phyloP scores from a whole-genome alignment of 1,140 invertebrate genomes.

The Atta cephalotes region DNA sequence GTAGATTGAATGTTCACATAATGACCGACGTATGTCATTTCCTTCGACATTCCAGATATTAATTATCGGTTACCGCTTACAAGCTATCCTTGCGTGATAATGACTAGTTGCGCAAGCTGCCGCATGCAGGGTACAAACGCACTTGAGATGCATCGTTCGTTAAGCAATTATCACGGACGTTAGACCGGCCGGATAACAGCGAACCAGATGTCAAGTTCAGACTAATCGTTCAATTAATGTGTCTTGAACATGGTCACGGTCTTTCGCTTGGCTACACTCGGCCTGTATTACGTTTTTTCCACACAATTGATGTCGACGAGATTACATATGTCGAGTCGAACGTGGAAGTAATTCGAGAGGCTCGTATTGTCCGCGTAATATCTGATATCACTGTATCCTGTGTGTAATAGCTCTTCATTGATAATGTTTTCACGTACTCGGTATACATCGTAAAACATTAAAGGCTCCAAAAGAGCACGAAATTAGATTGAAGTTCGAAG shows the following conservation, averaged over 20 bases:
- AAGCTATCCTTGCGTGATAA: slow-evolving; percentile 50
- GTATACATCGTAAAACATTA: neutral
- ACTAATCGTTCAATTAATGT: slow-evolving; percentile 56
- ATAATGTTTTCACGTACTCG: slow-evolving; percentile 18
- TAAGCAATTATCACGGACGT: slow-evolving; percentile 44
- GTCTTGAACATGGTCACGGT: slow-evolving; percentile 55
- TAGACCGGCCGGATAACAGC: slow-evolving; percentile 18
- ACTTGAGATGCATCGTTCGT: slow-evolving; percentile 49
- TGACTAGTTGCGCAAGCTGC: slow-evolving; percentile 40
- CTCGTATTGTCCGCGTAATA: neutral
- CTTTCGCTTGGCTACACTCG: slow-evolving; percentile 10
- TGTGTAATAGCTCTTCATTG: neutral
- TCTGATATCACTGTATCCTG: neutral
- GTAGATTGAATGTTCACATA: neutral
- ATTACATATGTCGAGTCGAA: slow-evolving; percentile 4
- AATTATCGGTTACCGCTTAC: slow-evolving; percentile 42
- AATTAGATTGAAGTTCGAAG: slow-evolving; percentile 26
- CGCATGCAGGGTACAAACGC: slow-evolving; percentile 2
- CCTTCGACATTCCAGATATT: slow-evolving; percentile 15
- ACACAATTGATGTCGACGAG: slow-evolving; percentile 7
- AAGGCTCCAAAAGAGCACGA: neutral
- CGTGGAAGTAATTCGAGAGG: neutral
- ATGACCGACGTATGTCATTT: slow-evolving; percentile 15
- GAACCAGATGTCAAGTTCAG: slow-evolving; percentile 65
- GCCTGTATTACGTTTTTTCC: slow-evolving; percentile 21